Evolutionary conservation across 2,888 invertebrate genomes (phyloP).

Genomic region (Seira musarum): DNA sequence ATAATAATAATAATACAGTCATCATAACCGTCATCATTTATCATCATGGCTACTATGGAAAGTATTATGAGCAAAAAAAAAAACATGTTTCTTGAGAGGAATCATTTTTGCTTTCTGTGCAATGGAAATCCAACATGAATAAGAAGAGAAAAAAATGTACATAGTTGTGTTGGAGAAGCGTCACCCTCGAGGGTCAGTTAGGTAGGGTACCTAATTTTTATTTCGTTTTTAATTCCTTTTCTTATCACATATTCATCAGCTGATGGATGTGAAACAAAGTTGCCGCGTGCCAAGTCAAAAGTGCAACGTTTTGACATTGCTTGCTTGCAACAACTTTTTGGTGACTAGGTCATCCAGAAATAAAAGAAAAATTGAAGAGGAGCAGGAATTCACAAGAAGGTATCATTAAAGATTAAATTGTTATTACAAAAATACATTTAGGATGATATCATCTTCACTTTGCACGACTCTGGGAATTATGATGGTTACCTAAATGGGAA

Average conservation of each 20-base stretch:
- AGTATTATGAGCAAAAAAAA: no score
- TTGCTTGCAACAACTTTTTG: constrained; percentile 9
- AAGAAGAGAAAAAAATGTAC: not conserved
- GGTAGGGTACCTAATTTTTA: not conserved
- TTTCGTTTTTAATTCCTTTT: not conserved
- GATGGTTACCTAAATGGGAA: not conserved
- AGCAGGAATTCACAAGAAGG: not conserved
- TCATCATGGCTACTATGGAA: constrained; percentile 4
- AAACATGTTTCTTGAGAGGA: not conserved
- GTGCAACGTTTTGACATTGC: constrained; percentile 1
- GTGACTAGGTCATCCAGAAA: constrained; percentile 47
- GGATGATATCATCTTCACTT: not conserved
- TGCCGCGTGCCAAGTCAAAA: constrained; percentile 10
- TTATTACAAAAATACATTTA: constrained; percentile 7
- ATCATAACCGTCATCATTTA: constrained; percentile 26
- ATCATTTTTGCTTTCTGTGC: not conserved
- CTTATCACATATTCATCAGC: not conserved
- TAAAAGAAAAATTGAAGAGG: not conserved
- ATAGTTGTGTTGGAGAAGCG: not conserved
- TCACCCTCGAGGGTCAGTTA: constrained; percentile 4
- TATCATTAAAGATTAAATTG: constrained; percentile 5
- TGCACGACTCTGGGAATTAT: not conserved
- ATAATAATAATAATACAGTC: constrained; percentile 29
- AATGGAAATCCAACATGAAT: not conserved
- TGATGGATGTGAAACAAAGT: not conserved